A percentile compares a stretch with the other conserved stretches of the same genome.
Evolutionary conservation across 2,113 vertebrate genomes (phyloP).

Genomic region (Hemicordylus capensis): DNA sequence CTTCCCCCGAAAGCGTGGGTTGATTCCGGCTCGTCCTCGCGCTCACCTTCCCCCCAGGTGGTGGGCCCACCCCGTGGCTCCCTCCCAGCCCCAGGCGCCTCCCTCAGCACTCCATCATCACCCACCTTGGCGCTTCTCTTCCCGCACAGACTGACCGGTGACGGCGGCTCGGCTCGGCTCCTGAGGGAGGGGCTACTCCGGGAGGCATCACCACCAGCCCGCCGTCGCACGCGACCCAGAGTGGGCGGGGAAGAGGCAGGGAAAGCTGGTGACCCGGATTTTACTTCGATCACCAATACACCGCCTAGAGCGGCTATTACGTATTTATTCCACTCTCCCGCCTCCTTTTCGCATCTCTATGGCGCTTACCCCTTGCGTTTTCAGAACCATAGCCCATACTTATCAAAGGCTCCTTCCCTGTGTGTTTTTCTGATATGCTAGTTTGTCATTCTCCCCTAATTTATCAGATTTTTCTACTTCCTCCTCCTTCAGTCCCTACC

Average conservation of each 20-base stretch:
- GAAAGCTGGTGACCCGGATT: not conserved
- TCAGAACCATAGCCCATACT: too few species aligned
- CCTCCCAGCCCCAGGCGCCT: not conserved
- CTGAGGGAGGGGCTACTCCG: slow-evolving; percentile 2
- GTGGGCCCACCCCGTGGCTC: too few species aligned
- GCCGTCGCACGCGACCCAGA: not conserved
- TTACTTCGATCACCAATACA: not conserved
- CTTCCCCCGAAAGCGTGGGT: too few species aligned
- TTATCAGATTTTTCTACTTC: too few species aligned
- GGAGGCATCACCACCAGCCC: not conserved
- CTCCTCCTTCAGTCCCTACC: too few species aligned
- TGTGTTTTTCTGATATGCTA: too few species aligned
- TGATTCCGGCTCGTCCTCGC: too few species aligned
- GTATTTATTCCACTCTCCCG: not conserved
- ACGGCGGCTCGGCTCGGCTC: not conserved
- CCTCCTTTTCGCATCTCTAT: not conserved
- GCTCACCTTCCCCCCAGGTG: too few species aligned
- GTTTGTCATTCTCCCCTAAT: too few species aligned
- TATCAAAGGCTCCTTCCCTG: too few species aligned
- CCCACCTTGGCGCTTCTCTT: too few species aligned
- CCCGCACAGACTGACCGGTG: slow-evolving; percentile 38
- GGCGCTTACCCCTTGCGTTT: not conserved
- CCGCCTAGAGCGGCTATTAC: not conserved
- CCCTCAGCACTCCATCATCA: too few species aligned
- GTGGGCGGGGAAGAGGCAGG: not conserved